A percentile compares a stretch with the other conserved stretches of the same genome.
phyloP scores from a whole-genome alignment of 2,113 vertebrate species.

The Dissostichus mawsoni region DNA sequence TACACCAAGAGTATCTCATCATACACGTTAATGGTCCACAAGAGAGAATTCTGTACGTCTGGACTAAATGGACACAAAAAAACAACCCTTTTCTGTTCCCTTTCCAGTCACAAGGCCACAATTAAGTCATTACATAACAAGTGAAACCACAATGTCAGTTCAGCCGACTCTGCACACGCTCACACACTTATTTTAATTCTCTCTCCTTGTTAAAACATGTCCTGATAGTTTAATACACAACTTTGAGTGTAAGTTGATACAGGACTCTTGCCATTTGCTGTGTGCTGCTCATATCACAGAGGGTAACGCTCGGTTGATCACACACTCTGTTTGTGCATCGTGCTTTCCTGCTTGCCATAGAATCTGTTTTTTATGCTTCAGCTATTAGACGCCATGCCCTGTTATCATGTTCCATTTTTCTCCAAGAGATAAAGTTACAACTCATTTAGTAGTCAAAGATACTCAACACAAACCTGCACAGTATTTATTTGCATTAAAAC shows the following conservation, averaged over 20 bases:
- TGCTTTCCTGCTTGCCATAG: slow-evolving; percentile 55
- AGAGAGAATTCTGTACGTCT: slow-evolving; percentile 8
- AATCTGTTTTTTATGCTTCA: slow-evolving; percentile 63
- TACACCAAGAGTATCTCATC: slow-evolving; percentile 29
- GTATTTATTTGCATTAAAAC: background rate
- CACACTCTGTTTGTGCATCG: slow-evolving; percentile 58
- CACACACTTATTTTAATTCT: slow-evolving; percentile 19
- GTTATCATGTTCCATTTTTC: slow-evolving; percentile 32
- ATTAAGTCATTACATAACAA: slow-evolving; percentile 58
- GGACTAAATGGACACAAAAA: slow-evolving; percentile 10
- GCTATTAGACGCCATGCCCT: slow-evolving; percentile 51
- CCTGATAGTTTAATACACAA: slow-evolving; percentile 46
- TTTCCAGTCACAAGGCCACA: slow-evolving; percentile 40
- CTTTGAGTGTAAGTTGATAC: slow-evolving; percentile 49
- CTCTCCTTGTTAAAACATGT: slow-evolving; percentile 47
- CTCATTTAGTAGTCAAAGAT: background rate
- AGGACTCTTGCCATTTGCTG: slow-evolving; percentile 40
- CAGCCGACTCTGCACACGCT: slow-evolving; percentile 4
- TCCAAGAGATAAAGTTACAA: slow-evolving; percentile 1
- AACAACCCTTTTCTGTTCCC: background rate
- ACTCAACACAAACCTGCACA: background rate
- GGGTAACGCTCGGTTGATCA: slow-evolving; percentile 48
- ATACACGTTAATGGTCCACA: slow-evolving; percentile 43
- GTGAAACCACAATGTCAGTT: slow-evolving; percentile 49
- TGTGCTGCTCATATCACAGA: slow-evolving; percentile 34